Base-by-base conservation (phyloP, 2,797 vertebrate species). In the Bryconaethiops microstoma region DNA sequence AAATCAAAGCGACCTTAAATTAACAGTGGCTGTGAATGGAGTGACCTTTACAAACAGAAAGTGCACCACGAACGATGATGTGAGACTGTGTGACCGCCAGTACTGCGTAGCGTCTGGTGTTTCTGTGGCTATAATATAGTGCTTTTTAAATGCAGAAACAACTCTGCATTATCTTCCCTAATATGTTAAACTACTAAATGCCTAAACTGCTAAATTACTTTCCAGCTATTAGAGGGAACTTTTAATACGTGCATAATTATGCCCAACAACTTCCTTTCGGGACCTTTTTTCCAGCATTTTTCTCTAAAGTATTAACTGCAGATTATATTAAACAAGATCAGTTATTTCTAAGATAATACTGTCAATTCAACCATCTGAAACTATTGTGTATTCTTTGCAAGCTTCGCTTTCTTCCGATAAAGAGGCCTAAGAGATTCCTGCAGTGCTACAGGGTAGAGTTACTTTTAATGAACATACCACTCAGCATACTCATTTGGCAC, bases 21-120 rank as follows among this genome's bases (percentile, higher is more conserved):
- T 35, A 75, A 71, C 64, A 69, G 80, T 35, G 42, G 48, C 35
- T 60, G 77, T 52, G 78, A 69, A 75, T 55, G 65, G 70, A 81
- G 75, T 78, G 77, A 82, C 52, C 75, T 82, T 68, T 50, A n/a
- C 48, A 83, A 79, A 6, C 68, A 74, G 82, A 77, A 77, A 21
- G 71, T 25, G 63, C 62, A 78, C 69, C 52, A 74, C 40, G 67
- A 79, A 75, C 62, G 69, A 86, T 83, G 85, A 21, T 25, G 72
- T 80, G 80, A 77, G 63, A 65, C 65, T 35, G 25, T 48, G 40
- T 74, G 76, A 74, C 39, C 60, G 71, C 40, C 77, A 78, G 54
- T 40, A 65, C 19, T 52, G 64, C 25, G 19, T 50, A 69, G n/a
- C 64, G 12, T 8, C 17, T 50, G 48, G 48, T 50, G 10, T 50